Conservation (phyloP, 2,797 vertebrate species). For the Scomberomorus guttatus region DNA sequence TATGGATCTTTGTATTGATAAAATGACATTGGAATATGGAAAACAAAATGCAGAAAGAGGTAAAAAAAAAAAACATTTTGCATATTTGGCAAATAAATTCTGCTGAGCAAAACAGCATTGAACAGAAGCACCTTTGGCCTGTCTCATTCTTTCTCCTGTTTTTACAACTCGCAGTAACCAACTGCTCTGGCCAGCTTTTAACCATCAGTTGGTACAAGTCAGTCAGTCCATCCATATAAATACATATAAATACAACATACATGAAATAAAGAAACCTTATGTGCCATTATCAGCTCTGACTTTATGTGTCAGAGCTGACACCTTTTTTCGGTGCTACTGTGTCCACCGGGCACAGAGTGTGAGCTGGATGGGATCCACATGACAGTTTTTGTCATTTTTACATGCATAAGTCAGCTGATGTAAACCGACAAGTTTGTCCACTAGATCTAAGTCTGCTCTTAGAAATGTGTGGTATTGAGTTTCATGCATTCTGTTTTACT, state of each 20-base stretch:
- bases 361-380: neutral
- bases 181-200: too few relatives aligned
- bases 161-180: too few relatives aligned
- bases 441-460: neutral
- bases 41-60: too few relatives aligned
- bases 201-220: neutral
- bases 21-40: too few relatives aligned
- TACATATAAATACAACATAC: neutral
- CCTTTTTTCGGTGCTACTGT: conserved; percentile 9
- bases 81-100: too few relatives aligned
- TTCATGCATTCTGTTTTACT: conserved; percentile 2
- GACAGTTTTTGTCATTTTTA: conserved; percentile 32
- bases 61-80: too few relatives aligned
- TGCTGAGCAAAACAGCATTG: too few relatives aligned
- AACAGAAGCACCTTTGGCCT: too few relatives aligned
- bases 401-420: conserved; percentile 15
- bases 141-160: too few relatives aligned
- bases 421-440: conserved; percentile 22
- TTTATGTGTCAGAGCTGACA: conserved; percentile 27
- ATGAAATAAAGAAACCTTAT: neutral
- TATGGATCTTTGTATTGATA: too few relatives aligned
- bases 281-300: conserved; percentile 7
- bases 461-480: neutral
- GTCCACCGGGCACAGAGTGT: conserved; percentile 8
- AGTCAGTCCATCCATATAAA: neutral